Conservation (phyloP, 2,113 vertebrate species). For the Probosciger aterrimus region DNA sequence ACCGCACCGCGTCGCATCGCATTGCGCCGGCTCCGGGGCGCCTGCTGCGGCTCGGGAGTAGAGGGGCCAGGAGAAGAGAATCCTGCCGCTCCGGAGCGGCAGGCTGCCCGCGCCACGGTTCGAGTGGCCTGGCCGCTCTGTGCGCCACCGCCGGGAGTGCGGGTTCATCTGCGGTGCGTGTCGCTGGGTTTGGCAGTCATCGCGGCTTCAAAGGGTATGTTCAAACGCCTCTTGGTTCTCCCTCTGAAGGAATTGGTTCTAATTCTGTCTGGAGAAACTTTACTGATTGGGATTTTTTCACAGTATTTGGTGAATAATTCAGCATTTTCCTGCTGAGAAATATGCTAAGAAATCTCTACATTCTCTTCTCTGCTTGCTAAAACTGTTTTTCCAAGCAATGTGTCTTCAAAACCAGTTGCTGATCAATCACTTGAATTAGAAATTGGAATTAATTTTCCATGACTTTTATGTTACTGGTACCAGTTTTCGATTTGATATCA, state of each 20-base stretch:
- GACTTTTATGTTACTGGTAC: background rate
- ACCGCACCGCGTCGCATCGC: background rate
- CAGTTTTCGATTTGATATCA: background rate
- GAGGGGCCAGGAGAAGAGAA: background rate
- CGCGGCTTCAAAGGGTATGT: accelerated
- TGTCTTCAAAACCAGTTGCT: background rate
- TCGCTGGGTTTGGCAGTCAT: accelerated
- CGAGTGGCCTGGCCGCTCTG: too few relatives aligned
- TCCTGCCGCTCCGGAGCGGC: too few relatives aligned
- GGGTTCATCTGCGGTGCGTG: accelerated
- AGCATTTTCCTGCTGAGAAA: background rate
- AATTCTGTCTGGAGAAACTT: background rate
- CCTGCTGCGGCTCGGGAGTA: background rate
- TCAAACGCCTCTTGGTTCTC: accelerated
- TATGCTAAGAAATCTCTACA: background rate
- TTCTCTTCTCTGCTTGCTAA: background rate
- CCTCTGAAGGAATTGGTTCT: too few relatives aligned
- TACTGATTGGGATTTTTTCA: background rate
- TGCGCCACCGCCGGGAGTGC: background rate
- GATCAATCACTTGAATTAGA: background rate
- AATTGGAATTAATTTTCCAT: background rate
- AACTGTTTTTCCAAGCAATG: background rate
- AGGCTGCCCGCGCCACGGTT: background rate
- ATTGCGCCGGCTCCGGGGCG: accelerated
- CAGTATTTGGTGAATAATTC: background rate